Base-by-base conservation (phyloP, 2,113 vertebrate genomes). In the Benitochromis conjunctus region DNA sequence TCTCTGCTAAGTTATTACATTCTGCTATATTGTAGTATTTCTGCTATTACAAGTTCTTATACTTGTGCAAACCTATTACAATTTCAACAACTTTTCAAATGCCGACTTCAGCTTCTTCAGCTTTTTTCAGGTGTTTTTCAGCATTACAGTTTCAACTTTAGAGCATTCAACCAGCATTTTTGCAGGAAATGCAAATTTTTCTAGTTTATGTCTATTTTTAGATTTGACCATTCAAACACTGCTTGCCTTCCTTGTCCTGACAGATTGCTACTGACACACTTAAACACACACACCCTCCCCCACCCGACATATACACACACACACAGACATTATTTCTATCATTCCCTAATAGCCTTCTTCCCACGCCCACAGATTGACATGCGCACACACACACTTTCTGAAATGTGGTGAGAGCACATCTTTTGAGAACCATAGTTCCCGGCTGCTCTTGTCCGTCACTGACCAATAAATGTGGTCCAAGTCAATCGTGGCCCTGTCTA, bases 401-500 rank as follows among this genome's bases (percentile, higher is more conserved):
- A 66, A 58, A 74, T 81, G 21, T 77, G 41, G 60, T 48, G 86
- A 38, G 12, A 80, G 38, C 82, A 86, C 89, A 87, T 66, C 74
- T 80, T 86, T 18, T 43, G 43, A 84, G 29, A 71, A 62, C n/a
- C 62, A 18, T 19, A 11, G 69, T 86, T 91, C 57, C 86, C 82
- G 87, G 82, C 90, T 81, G 89, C 76, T 86, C 89, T 51, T 38
- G 81, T 80, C 82, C 11, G 18, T 12, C 51, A 19, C 77, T 85
- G 86, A 86, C 86, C 84, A 57, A 71, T 76, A 82, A 91, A 85
- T 5, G 21, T 38, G 48, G 81, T 92, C 91, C 90, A 85, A 92
- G 86, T 87, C 86, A 87, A 81, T 88, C 38, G 55, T 9, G 16
- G 81, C 51, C 41, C 89, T 92, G 92, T 86, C 92, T 53, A 19